These are phyloP conservation scores for Daphoenositta chrysoptera DNA, from an alignment of 2,113 vertebrate species.

Conservation along the genomic window DNA sequence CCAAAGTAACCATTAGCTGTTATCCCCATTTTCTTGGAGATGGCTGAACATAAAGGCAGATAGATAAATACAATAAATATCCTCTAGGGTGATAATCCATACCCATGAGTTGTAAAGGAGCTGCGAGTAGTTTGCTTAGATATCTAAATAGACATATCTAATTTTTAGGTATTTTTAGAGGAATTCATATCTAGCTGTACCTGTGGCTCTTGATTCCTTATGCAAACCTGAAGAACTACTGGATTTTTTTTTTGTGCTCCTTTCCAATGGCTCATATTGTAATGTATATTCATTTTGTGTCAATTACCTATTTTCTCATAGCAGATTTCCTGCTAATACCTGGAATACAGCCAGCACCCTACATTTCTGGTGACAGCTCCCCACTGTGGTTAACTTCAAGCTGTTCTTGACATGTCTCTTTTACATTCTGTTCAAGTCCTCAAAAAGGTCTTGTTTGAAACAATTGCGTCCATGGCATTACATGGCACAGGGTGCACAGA, in stretches of 20 bases:
- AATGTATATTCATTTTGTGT: not conserved
- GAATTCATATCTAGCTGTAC: not conserved
- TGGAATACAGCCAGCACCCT: not conserved
- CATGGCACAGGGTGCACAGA: not conserved
- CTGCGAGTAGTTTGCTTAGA: not conserved
- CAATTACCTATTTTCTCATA: not conserved
- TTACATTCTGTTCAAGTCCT: not conserved
- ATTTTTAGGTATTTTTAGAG: not conserved
- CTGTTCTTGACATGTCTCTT: not conserved
- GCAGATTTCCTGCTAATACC: not conserved
- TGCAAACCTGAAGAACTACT: not conserved
- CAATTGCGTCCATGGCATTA: not conserved
- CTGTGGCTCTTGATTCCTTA: not conserved
- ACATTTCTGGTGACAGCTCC: not conserved
- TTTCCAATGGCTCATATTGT: not conserved
- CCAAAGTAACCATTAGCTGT: rapidly evolving
- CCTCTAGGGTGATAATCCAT: not conserved
- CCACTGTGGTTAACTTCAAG: not conserved
- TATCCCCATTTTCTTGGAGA: not conserved
- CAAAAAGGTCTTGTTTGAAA: not conserved
- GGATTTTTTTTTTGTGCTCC: not conserved
- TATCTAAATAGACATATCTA: not conserved
- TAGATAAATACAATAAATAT: not conserved
- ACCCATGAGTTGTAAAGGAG: not conserved
- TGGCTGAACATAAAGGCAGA: not conserved